These are phyloP conservation scores for Dascillus cervinus DNA, from an alignment of 2,888 invertebrate species.

Conservation along the genomic window DNA sequence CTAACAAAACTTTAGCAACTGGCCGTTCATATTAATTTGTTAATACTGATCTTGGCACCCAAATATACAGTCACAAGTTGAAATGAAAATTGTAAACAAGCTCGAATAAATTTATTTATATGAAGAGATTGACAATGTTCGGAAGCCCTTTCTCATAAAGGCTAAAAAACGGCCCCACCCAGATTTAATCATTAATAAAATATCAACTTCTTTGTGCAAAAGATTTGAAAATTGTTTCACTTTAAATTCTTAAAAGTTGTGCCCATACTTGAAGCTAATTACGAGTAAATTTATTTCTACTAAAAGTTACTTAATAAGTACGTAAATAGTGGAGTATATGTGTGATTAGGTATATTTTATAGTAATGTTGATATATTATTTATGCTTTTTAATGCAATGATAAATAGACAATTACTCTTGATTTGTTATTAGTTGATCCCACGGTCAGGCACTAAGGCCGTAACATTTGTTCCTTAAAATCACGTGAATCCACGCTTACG, in stretches of 20 bases:
- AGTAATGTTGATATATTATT: slow-evolving; percentile 33
- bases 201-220: slow-evolving; percentile 5
- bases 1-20: slow-evolving; percentile 18
- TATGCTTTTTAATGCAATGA: slow-evolving; percentile 33
- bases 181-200: neutral
- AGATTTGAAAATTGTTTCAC: slow-evolving; percentile 10
- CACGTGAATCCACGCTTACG: slow-evolving; percentile 39
- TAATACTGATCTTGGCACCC: slow-evolving; percentile 43
- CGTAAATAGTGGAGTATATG: slow-evolving; percentile 38
- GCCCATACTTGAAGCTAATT: slow-evolving; percentile 47
- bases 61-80: slow-evolving; percentile 21
- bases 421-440: slow-evolving; percentile 46
- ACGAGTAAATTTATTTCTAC: slow-evolving; percentile 34
- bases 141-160: slow-evolving; percentile 9
- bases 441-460: slow-evolving; percentile 42
- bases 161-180: slow-evolving; percentile 7
- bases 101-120: slow-evolving; percentile 8
- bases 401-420: slow-evolving; percentile 40
- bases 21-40: slow-evolving; percentile 34
- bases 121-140: slow-evolving; percentile 2
- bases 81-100: slow-evolving; percentile 11
- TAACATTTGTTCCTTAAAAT: slow-evolving; percentile 30
- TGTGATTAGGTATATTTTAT: slow-evolving; percentile 37
- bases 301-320: slow-evolving; percentile 24
- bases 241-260: slow-evolving; percentile 37